These are phyloP conservation scores for Baryphthengus martii DNA, from an alignment of 2,113 vertebrate genomes.

Conservation along the genomic window DNA sequence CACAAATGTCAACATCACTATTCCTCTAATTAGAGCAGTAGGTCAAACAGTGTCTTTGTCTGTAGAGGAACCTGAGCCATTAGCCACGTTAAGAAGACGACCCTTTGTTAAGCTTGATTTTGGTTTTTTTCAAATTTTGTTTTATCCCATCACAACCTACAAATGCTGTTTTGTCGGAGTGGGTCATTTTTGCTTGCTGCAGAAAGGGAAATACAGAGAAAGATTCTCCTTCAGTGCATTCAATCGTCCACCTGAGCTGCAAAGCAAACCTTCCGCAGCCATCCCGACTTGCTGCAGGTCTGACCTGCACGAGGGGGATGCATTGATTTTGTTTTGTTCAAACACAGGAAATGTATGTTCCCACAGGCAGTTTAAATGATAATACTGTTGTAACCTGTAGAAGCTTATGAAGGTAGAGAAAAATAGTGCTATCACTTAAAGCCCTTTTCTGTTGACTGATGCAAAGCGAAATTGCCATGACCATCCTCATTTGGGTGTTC, in stretches of 20 bases:
- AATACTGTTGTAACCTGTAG: not conserved
- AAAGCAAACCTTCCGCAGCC: not conserved
- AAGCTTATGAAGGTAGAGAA: not conserved
- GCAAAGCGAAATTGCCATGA: not conserved
- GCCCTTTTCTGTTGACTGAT: not conserved
- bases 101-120: conserved; percentile 33
- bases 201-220: not conserved
- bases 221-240: not conserved
- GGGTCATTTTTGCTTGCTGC: not conserved
- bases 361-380: not conserved
- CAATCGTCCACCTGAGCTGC: not conserved
- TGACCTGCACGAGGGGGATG: not conserved
- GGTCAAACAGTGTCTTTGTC: conserved; percentile 66
- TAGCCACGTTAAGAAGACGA: not conserved
- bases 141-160: not conserved
- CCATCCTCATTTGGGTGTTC: rapidly evolving
- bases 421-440: not conserved
- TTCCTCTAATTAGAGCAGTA: conserved; percentile 71
- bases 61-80: conserved; percentile 14
- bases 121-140: not conserved
- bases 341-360: not conserved
- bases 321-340: not conserved
- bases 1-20: conserved; percentile 66
- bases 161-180: not conserved
- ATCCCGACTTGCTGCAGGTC: not conserved